Evolutionary conservation across 1,140 invertebrate species (phyloP), one percentile per base, ranked within the genome.

Genomic region (Neuroterus valhalla): DNA sequence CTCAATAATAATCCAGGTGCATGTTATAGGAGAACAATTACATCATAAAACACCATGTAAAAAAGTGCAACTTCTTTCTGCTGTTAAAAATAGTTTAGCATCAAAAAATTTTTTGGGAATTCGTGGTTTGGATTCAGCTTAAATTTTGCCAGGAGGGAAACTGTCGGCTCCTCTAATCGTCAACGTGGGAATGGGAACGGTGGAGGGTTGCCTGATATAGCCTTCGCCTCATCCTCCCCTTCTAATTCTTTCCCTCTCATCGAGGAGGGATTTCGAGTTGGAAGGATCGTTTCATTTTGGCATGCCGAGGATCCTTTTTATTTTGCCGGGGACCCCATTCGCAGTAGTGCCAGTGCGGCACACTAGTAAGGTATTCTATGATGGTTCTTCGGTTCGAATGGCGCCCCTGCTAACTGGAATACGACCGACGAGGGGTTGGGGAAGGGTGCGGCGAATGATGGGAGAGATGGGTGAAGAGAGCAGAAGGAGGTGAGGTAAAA

Each of bases 391-490:
- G 83, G 79, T 85, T 86, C 75, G 81, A 82, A 82, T 82, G 81
- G 86, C 84, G 84, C 84, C 84, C 84, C 84, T 86, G 81, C 76
- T 85, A 87, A 87, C 85, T 85, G 85, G 84, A 86, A 85, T 85
- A 84, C 83, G 81, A 80, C 79, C 79, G 82, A 76, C 78, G 81
- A 80, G 84, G 80, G 78, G 78, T 81, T 72, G 71, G 74, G 74
- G 81, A 71, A 78, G 80, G 78, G 78, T 81, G 71, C 68, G 74
- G 74, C 79, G 73, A 78, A 71, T 75, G 70, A 78, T 66, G 72
- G 43, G 74, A 71, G 68, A 75, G 75, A 72, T 72, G 71, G 75
- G 26, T 48, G 78, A 66, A 74, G 73, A 66, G 68, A 52, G 50
- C 43, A 73, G 70, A 70, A n/a, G 46, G 66, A 50, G 73, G 70